Conservation (phyloP, 2,888 invertebrate species). For the Dicroscelio sp. region DNA sequence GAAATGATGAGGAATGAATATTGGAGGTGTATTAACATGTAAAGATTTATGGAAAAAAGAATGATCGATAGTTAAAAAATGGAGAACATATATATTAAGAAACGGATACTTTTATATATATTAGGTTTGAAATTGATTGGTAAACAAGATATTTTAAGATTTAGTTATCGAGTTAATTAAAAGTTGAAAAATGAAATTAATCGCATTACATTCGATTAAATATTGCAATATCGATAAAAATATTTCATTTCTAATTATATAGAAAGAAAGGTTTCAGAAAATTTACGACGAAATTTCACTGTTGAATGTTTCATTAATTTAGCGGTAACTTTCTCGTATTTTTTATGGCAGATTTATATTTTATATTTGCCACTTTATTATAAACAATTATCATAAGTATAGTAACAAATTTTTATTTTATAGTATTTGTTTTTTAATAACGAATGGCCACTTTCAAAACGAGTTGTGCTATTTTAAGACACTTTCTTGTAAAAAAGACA, state of each 20-base stretch:
- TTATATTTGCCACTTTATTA: neutral
- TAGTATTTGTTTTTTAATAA: too few species aligned
- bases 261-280: neutral
- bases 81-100: too few species aligned
- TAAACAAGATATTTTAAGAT: too few species aligned
- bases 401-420: too few species aligned
- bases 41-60: neutral
- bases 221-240: neutral
- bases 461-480: too few species aligned
- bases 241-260: neutral
- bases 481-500: too few species aligned
- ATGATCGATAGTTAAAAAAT: too few species aligned
- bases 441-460: too few species aligned
- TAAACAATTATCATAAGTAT: neutral
- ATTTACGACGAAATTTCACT: slow-evolving; percentile 7
- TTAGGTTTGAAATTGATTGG: too few species aligned
- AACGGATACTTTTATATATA: too few species aligned
- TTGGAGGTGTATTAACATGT: neutral
- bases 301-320: neutral
- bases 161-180: too few species aligned
- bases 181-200: too few species aligned
- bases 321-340: neutral
- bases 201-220: neutral
- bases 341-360: neutral
- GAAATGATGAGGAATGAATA: neutral